Base-by-base conservation (phyloP, 2,888 invertebrate species). In the Rotaria sp. region DNA sequence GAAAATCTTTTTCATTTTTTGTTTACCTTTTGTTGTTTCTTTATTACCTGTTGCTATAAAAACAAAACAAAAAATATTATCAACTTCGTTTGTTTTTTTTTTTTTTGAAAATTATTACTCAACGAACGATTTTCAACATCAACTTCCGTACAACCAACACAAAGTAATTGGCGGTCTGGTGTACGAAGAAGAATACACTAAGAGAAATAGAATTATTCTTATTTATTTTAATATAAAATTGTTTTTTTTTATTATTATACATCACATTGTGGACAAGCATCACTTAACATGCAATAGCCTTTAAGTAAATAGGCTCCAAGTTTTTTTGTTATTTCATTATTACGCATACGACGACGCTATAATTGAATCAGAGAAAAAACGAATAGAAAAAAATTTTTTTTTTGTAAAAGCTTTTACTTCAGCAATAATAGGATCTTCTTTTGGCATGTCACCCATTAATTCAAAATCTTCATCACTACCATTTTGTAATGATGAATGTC, bases 211-310 rank as follows among this genome's bases (percentile, higher is more conserved):
- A 35, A 30, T 18, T 30, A 26, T 30, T 21, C 4, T 67, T 35
- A 50, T 30, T 7, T 67, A 1, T 35, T 38, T 18, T 18, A 3
- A 35, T 8, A 67, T 30, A 1, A 35, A 21, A 67, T 26, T 26
- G 1, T 35, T 30, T 67, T 26, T n/a, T n/a, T n/a, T n/a, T n/a
- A n/a, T 15, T 30, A 35, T n/a, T 26, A 26, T 80, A 80, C 80
- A 45, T 80, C 80, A 80, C 80, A 80, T 45, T 45, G 26, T 45
- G 41, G 24, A 80, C 80, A 80, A 3, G 45, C 21, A 80, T 80
- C 80, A 15, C 45, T 80, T n/a, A 80, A n/a, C 80, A 80, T 80
- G n/a, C 80, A 80, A 80, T 80, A 80, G 15, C 80, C 80, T 80
- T 80, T 80, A 2, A 80, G 45, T 80, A 80, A 45, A 80, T 80